Base-by-base conservation (phyloP, 2,797 vertebrate species). In the Prionace glauca region DNA sequence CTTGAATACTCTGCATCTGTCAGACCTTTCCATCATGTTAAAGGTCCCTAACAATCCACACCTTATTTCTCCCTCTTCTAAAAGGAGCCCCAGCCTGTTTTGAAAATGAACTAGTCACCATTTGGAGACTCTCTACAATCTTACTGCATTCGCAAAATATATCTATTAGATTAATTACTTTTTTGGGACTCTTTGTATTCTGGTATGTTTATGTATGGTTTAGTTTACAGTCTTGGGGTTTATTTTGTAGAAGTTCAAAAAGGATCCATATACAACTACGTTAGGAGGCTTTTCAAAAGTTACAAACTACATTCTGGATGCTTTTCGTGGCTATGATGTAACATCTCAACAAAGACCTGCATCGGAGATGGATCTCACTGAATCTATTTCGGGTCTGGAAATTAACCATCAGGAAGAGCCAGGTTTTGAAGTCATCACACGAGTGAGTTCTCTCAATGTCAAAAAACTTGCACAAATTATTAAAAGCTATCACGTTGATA, bases 341-440 rank as follows among this genome's bases (percentile, higher is more conserved):
- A 97, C 98, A 95, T 97, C 97, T 96, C 98, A 98, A 96, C 98
- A 98, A 96, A 98, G 98, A 72, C 99, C 99, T 93, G 97, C 98
- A 0, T 98, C 99, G 96, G 99, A 99, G 96, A 98, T 98, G 98
- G 98, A 98, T 95, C 97, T 99, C 96, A 98, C 97, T 50, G 99
- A 99, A 96, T 97, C 98, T 96, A 99, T 99, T 97, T 98, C 98
- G 4, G 98, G 98, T 0, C 97, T 99, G 96, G 98, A 99, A 97
- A 99, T 99, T 97, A 99, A 99, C 97, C 99, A 99, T 96, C 99
- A 99, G 97, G 99, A 99, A 96, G 99, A 99, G 96, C 98, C 98
- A 0, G 98, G 99, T 96, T 99, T 99, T 96, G 99, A 99, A 98
- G 99, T 99, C 97, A 99, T 99, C 97, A 99, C 98, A 96, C 98